Evolutionary conservation across 2,888 invertebrate genomes (phyloP).

Genomic region (Eupithecia vulgata): DNA sequence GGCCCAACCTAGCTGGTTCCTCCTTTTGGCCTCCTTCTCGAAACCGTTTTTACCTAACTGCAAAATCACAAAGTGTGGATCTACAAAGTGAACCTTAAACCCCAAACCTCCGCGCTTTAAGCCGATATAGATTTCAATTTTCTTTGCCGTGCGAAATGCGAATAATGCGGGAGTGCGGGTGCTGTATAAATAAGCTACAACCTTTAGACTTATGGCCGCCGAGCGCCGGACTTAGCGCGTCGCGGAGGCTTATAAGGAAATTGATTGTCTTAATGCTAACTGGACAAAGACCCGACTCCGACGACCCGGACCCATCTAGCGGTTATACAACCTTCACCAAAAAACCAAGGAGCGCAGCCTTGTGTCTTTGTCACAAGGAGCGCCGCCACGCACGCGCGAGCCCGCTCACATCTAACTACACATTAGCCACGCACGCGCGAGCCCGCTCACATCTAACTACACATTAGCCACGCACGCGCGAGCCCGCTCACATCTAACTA

Average conservation of each 20-base stretch:
- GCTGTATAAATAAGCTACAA: neutral
- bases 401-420: neutral
- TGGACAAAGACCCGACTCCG: neutral
- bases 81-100: neutral
- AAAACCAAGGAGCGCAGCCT: neutral
- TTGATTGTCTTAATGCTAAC: constrained; percentile 7
- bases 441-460: neutral
- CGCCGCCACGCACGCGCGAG: too few species aligned
- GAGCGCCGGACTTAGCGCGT: constrained; percentile 2
- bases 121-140: neutral
- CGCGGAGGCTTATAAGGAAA: neutral
- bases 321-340: neutral
- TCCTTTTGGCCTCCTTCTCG: too few species aligned
- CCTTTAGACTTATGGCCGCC: neutral
- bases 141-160: too few species aligned
- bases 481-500: too few species aligned
- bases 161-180: neutral
- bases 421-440: too few species aligned
- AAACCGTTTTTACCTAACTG: too few species aligned
- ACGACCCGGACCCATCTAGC: neutral
- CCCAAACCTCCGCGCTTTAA: neutral
- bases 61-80: too few species aligned
- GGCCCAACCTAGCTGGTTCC: too few species aligned
- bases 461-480: too few species aligned
- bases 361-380: neutral